phyloP scores from a whole-genome alignment of 2,113 vertebrate genomes.

The Ciconia boyciana region DNA sequence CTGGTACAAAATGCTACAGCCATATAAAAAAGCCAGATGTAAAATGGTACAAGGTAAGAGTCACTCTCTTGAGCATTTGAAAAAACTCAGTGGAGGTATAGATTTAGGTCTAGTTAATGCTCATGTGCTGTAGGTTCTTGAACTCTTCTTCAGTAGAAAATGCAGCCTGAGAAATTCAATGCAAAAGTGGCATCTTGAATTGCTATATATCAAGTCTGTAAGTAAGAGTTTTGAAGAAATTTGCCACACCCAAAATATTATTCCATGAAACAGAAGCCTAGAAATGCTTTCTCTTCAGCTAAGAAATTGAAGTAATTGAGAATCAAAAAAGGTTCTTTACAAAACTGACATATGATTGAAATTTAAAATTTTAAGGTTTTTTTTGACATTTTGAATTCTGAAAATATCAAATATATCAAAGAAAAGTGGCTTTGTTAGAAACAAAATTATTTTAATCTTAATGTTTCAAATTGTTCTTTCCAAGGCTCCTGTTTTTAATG shows the following conservation, averaged over 20 bases:
- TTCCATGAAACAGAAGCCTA: background rate
- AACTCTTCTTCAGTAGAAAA: background rate
- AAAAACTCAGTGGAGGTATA: background rate
- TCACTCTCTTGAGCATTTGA: background rate
- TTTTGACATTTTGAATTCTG: background rate
- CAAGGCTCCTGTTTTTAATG: background rate
- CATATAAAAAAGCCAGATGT: constrained; percentile 26
- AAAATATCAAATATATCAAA: background rate
- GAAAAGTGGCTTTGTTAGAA: background rate
- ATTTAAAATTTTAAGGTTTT: background rate
- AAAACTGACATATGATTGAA: background rate
- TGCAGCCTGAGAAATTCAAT: background rate
- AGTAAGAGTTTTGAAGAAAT: background rate
- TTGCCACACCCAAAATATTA: background rate
- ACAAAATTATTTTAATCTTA: background rate
- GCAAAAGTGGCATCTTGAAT: background rate
- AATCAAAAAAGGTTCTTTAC: background rate
- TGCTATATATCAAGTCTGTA: background rate
- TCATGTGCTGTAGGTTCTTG: background rate
- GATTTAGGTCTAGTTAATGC: background rate
- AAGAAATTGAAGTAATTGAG: background rate
- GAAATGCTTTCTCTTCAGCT: background rate
- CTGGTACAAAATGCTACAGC: constrained; percentile 69
- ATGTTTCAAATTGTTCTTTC: background rate
- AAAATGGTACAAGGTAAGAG: constrained; percentile 85